Conservation (phyloP, 2,113 vertebrate species). For the Chionodraco myersi region DNA sequence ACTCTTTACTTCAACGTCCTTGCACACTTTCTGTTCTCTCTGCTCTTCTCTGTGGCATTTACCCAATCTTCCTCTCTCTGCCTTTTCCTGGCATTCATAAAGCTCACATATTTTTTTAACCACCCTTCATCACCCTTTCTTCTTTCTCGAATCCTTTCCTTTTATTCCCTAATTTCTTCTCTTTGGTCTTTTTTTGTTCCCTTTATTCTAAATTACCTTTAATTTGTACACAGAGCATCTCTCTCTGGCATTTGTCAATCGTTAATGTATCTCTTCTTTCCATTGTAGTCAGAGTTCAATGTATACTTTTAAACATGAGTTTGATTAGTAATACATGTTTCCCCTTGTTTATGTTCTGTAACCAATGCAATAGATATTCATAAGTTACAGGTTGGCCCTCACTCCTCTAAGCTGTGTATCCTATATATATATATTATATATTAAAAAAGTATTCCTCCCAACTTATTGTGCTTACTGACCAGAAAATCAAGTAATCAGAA, state of each 20-base stretch:
- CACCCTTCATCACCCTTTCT: background rate
- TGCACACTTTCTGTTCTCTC: background rate
- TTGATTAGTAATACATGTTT: background rate
- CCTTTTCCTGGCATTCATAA: constrained; percentile 1
- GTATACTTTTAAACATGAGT: background rate
- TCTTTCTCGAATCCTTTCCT: constrained; percentile 8
- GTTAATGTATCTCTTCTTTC: background rate
- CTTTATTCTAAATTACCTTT: background rate
- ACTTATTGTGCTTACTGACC: background rate
- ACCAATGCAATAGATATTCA: background rate
- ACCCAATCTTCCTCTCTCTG: constrained; percentile 4
- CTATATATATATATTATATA: no score
- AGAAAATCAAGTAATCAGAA: background rate
- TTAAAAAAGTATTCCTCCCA: background rate
- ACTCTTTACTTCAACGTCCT: background rate
- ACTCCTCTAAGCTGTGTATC: background rate
- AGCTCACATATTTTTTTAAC: background rate
- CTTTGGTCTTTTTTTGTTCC: background rate
- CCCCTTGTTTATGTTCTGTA: background rate
- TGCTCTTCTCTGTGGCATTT: constrained; percentile 20
- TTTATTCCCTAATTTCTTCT: background rate
- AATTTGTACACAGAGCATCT: background rate
- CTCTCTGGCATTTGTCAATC: constrained; percentile 5
- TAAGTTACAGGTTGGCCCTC: background rate
- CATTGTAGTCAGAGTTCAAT: background rate